Conservation (phyloP, 1,140 invertebrate species). For the Rhyacophila brunnea region DNA sequence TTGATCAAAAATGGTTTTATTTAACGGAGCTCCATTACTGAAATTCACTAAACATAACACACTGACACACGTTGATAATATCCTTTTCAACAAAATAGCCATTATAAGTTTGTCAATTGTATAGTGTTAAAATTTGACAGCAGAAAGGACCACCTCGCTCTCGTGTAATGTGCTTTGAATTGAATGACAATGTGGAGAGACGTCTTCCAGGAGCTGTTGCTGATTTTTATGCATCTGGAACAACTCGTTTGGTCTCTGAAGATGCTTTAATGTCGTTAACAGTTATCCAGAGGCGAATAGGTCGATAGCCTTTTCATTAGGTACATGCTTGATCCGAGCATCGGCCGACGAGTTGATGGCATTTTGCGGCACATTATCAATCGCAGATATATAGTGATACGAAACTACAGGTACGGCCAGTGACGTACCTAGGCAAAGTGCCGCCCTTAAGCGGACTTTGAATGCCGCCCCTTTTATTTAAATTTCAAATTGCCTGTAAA, state of each 20-base stretch:
- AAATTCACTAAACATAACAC: no score
- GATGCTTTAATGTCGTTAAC: conserved; percentile 32
- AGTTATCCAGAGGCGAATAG: conserved; percentile 28
- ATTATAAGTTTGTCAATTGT: not conserved
- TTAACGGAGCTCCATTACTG: not conserved
- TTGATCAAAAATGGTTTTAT: conserved; percentile 60
- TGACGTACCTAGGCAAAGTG: no score
- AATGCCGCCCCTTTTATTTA: no score
- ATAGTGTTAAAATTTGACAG: not conserved
- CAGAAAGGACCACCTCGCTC: not conserved
- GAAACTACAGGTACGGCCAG: no score
- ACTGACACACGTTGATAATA: no score
- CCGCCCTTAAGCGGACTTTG: no score
- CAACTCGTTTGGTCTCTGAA: conserved; percentile 31
- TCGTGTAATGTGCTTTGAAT: not conserved
- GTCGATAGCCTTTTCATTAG: conserved; percentile 21
- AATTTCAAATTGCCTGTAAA: no score
- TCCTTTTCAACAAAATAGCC: no score
- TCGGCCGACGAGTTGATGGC: not conserved
- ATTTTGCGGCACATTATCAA: not conserved
- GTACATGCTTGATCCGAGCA: not conserved
- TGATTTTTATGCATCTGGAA: conserved; percentile 32
- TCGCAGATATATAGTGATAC: no score
- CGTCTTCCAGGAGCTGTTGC: not conserved
- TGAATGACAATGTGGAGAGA: not conserved